Evolutionary conservation across 2,888 invertebrate species (phyloP).

Genomic region (Atherix ibis): DNA sequence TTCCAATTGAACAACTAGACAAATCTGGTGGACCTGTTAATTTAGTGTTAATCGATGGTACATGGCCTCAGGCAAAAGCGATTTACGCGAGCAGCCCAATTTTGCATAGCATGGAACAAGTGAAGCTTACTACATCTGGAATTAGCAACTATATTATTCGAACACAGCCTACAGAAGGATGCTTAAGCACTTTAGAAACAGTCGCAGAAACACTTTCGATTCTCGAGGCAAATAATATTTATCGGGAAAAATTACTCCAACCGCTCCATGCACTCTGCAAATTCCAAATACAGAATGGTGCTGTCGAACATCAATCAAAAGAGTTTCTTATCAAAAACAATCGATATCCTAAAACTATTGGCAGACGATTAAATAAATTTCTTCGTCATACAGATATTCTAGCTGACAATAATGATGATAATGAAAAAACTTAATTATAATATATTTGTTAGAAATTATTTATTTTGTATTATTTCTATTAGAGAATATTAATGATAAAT

Average conservation of each 20-base stretch:
- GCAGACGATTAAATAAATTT: conserved; percentile 53
- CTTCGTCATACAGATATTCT: conserved; percentile 28
- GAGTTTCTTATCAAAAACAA: conserved; percentile 70
- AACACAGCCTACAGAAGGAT: conserved; percentile 84
- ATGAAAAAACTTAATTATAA: conserved; percentile 10
- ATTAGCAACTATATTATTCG: conserved; percentile 81
- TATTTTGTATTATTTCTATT: too few species aligned
- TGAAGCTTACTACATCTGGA: conserved; percentile 56
- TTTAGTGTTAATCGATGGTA: conserved; percentile 77
- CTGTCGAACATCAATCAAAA: conserved; percentile 85
- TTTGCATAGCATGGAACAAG: conserved; percentile 59
- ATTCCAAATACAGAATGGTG: conserved; percentile 80
- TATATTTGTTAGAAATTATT: too few species aligned
- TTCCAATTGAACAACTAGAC: conserved; percentile 44
- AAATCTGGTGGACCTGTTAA: conserved; percentile 43
- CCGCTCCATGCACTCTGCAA: conserved; percentile 72
- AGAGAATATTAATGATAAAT: too few species aligned
- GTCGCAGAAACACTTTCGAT: conserved; percentile 64
- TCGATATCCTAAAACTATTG: conserved; percentile 63
- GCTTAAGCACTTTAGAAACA: conserved; percentile 79
- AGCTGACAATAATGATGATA: conserved; percentile 5
- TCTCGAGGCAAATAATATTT: conserved; percentile 50
- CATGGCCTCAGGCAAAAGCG: conserved; percentile 91
- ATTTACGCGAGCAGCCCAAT: conserved; percentile 70
- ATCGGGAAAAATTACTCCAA: conserved; percentile 49